Evolutionary conservation across 2,113 vertebrate species (phyloP), one percentile per base, ranked within the genome.

Genomic region (Poicephalus meyeri): DNA sequence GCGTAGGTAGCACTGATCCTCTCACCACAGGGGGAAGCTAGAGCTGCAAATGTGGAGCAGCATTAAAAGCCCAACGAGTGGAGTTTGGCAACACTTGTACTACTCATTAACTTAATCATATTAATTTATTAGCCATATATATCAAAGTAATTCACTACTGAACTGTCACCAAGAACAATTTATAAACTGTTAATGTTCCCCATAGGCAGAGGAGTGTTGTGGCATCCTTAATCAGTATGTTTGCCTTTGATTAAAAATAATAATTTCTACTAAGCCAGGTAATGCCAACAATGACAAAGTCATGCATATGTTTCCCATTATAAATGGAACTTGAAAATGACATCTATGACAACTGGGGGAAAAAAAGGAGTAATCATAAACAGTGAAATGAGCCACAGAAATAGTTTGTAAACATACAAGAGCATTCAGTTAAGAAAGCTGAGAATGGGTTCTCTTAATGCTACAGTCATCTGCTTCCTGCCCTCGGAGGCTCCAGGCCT

Each of bases 21-120:
- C 97, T 98, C 97, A 96, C 96, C 97, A 97, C 86, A 96, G 97
- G 95, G 89, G 97, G 96, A 97, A 97, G 95, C 87, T 89, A 91
- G 93, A 95, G 91, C 94, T 95, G 92, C 95, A 96, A 97, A 97
- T 95, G 86, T 88, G 92, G 68, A 91, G 91, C 69, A 94, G 92
- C 93, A 96, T 86, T 96, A 94, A 89, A 89, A 95, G 85, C 81
- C 61, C 71, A 46, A 96, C 71, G 74, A 97, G 86, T 88, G 77
- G 91, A 97, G 95, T 97, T 98, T 98, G 97, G 97, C 97, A 98
- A 96, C 94, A 94, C 86, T 97, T 95, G 65, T 61, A 95, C 92
- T 96, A 95, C 97, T 98, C 97, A 98, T 98, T 97, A 98, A 97
- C 94, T 97, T 97, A 97, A 98, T 98, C 95, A 97, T 97, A 98